Evolutionary conservation across 2,888 invertebrate genomes (phyloP).

Genomic region (Harpalus rufipes): DNA sequence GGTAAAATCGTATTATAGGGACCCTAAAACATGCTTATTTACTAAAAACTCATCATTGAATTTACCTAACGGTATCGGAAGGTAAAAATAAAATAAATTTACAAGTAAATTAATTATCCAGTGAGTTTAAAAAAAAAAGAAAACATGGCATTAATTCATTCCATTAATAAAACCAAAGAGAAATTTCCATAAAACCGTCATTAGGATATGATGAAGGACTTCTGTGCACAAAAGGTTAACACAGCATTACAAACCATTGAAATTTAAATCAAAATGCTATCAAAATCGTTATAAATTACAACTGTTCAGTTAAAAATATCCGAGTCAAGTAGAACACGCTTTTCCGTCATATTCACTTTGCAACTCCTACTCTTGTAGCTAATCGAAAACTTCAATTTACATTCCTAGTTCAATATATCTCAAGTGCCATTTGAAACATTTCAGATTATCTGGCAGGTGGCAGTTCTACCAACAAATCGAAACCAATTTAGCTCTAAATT

Average conservation of each 20-base stretch:
- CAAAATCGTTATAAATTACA: neutral
- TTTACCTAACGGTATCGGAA: no score
- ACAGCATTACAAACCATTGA: neutral
- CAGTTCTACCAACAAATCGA: constrained; percentile 10
- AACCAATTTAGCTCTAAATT: constrained; percentile 43
- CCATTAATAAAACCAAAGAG: neutral
- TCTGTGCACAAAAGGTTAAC: neutral
- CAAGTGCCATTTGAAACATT: constrained; percentile 39
- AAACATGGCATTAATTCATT: neutral
- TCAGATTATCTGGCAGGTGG: constrained; percentile 6
- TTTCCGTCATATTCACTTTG: neutral
- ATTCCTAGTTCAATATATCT: constrained; percentile 35
- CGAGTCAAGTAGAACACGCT: neutral
- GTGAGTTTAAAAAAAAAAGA: neutral
- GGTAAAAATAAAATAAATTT: no score
- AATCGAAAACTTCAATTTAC: constrained; percentile 41
- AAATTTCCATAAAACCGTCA: neutral
- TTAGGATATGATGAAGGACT: neutral
- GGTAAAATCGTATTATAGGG: no score
- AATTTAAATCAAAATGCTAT: neutral
- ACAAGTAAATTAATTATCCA: no score
- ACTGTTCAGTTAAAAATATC: neutral
- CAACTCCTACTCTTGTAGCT: neutral
- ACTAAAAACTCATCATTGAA: no score
- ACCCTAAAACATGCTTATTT: no score